These are phyloP conservation scores for Amblyraja radiata DNA, from an alignment of 2,797 vertebrate genomes.

Conservation along the genomic window DNA sequence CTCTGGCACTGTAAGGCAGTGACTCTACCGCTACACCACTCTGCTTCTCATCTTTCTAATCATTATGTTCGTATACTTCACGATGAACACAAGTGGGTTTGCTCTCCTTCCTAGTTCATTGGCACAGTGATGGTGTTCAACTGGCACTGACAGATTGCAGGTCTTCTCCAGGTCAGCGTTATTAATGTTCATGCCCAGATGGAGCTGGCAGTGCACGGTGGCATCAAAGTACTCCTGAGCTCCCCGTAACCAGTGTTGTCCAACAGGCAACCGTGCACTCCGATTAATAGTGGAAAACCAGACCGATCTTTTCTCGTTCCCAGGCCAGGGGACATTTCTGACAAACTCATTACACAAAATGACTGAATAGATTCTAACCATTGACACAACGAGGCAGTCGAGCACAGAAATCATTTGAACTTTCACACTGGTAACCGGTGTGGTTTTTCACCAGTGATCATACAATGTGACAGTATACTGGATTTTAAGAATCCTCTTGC, in stretches of 20 bases:
- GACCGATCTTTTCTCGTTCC: background rate
- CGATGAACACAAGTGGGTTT: background rate
- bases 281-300: no score
- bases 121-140: slow-evolving; percentile 5
- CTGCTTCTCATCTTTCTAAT: no score
- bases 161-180: background rate
- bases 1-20: no score
- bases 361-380: background rate
- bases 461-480: background rate
- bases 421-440: background rate
- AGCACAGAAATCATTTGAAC: background rate
- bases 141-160: background rate
- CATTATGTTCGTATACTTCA: background rate
- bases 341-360: background rate
- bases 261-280: background rate
- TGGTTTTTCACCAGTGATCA: no score
- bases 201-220: background rate
- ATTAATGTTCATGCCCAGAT: background rate
- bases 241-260: background rate
- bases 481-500: background rate
- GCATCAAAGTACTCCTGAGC: no score
- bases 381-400: background rate
- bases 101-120: background rate
- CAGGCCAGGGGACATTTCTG: background rate
- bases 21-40: no score